Evolutionary conservation across 2,113 vertebrate species (phyloP), one percentile per base, ranked within the genome.

Genomic region (Prunella fulvescens): DNA sequence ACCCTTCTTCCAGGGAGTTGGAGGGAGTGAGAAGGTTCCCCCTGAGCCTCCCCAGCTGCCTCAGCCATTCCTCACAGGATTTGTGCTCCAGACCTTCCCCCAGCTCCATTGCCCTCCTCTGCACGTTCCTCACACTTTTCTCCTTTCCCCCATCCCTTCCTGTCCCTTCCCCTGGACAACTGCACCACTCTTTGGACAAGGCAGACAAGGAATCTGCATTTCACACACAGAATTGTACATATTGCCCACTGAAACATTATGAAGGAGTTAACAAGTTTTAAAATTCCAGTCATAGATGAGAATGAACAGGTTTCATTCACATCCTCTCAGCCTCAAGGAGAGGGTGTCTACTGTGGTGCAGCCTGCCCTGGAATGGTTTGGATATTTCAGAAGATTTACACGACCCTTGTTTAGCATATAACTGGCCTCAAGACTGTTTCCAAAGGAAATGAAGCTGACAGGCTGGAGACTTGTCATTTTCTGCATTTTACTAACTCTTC

Each of bases 201-300:
- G 23, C 29, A 60, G 33, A 28, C 28, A 14, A 71, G 8, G 22
- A 79, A 53, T 9, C 28, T 29, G 31, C 60, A 20, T 44, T 62
- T 64, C 29, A 53, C 7, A 19, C 54, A 6, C 29, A 0, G 0
- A 28, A 37, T 37, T 53, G 35, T 37, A 40, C 4, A 2, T 0
- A 0, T 1, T 50, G 35, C 20, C 80, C 72, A 37, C 2, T 12
- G 35, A 62, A 54, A 71, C 12, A 4, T 15, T 20, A 61, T 1
- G 0, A 61, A 70, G 2, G 1, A 64, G 17, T 29, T 66, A 39
- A 40, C 17, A 20, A 58, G 14, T 56, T 80, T 42, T 33, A 9
- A 24, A 26, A 66, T 70, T 28, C 37, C 24, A 33, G 26, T 4
- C 48, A 69, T 0, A 61, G 25, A 31, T 11, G 28, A 89, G 58